Evolutionary conservation across 37 sponge, comb jelly and placozoan species (phyloP).

Genomic region (Agelas oroides): DNA sequence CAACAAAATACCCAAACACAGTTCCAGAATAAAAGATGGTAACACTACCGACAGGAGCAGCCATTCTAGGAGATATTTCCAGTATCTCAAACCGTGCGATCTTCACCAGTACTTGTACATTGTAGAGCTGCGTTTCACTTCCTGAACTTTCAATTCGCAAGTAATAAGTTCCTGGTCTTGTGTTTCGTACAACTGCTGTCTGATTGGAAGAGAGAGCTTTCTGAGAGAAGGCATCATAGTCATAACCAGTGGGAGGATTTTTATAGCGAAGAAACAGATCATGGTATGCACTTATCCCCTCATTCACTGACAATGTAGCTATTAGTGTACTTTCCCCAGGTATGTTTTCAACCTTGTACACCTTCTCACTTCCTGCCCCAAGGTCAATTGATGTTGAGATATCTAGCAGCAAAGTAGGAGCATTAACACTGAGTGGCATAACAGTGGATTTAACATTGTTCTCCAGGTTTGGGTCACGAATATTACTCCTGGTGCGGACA

Average conservation of each 20-base stretch:
- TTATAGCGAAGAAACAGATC: conserved; percentile 1
- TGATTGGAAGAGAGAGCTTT: conserved; percentile 4
- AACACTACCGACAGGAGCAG: conserved; percentile 12
- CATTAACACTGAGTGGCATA: background rate
- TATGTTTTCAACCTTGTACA: conserved; percentile 12
- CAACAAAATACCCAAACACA: conserved; percentile 15
- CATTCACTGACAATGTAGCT: background rate
- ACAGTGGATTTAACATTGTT: background rate
- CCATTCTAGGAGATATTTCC: background rate
- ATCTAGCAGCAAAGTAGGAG: background rate
- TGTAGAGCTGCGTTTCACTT: background rate
- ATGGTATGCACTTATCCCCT: background rate
- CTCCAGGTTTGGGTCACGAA: conserved; percentile 4
- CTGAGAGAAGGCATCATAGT: conserved; percentile 25
- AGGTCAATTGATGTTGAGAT: background rate
- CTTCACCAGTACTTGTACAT: conserved; percentile 11
- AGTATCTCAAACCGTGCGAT: conserved; percentile 22
- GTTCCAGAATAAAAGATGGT: conserved; percentile 1
- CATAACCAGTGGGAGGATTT: conserved; percentile 20
- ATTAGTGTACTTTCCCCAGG: conserved; percentile 11
- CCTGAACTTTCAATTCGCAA: conserved; percentile 4
- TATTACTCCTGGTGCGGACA: conserved; percentile 18
- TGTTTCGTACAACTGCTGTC: conserved; percentile 10
- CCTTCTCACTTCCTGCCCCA: background rate
- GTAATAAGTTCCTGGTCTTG: conserved; percentile 14